These are phyloP conservation scores for Pegoplata infirma DNA, from an alignment of 2,888 invertebrate species.

Conservation along the genomic window DNA sequence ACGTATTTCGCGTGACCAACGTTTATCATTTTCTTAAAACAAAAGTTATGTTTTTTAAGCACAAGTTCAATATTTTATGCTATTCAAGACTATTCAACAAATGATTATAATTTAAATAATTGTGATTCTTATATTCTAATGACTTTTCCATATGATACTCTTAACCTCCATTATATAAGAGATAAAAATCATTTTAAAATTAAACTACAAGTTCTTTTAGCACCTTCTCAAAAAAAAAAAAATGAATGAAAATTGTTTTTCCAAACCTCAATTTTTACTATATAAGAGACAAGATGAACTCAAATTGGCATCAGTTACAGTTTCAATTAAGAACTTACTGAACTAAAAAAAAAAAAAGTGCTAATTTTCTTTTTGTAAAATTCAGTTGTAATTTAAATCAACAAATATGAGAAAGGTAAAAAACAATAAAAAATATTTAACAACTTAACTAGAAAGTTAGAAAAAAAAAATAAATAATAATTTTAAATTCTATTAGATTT, in stretches of 20 bases:
- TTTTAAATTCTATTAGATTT: not conserved
- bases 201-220: constrained; percentile 13
- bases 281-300: constrained; percentile 36
- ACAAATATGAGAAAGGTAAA: constrained; percentile 42
- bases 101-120: not conserved
- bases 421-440: not conserved
- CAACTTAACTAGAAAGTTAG: not conserved
- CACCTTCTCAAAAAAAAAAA: constrained; percentile 33
- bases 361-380: constrained; percentile 42
- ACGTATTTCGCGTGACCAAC: too few species aligned
- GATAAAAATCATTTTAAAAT: constrained; percentile 34
- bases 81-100: not conserved
- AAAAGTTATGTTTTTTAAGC: too few species aligned
- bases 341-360: constrained; percentile 30
- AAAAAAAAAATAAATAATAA: too few species aligned
- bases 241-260: constrained; percentile 7
- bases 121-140: constrained; percentile 36
- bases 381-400: constrained; percentile 12
- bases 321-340: constrained; percentile 41
- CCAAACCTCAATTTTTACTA: constrained; percentile 29
- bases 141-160: constrained; percentile 47
- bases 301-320: constrained; percentile 37
- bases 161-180: constrained; percentile 58
- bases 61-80: not conserved
- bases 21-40: too few species aligned